phyloP scores from a whole-genome alignment of 2,797 vertebrate genomes.

The Clarias pachynema region DNA sequence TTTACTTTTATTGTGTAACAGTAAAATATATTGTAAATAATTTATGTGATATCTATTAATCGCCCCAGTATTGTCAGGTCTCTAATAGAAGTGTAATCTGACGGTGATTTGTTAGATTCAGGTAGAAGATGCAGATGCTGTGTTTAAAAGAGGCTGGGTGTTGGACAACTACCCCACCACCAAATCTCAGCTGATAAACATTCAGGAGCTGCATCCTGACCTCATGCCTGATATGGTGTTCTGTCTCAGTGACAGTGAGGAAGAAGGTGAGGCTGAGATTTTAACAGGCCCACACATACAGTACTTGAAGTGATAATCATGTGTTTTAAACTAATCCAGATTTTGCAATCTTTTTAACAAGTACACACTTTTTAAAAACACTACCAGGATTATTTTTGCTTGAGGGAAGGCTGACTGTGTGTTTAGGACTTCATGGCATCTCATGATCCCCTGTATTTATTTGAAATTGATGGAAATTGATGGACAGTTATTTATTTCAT shows the following conservation, averaged over 20 bases:
- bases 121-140: slow-evolving; percentile 66
- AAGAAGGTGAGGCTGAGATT: slow-evolving; percentile 72
- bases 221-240: slow-evolving; percentile 83
- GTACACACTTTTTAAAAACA: background rate
- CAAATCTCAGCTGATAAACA: slow-evolving; percentile 71
- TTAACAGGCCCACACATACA: background rate
- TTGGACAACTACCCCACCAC: slow-evolving; percentile 86
- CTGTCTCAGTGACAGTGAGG: slow-evolving; percentile 76
- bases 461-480: slow-evolving; percentile 87
- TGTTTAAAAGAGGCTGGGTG: slow-evolving; percentile 84
- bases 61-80: no score
- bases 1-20: background rate
- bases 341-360: background rate
- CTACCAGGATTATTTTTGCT: no score
- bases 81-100: background rate
- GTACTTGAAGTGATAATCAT: no score
- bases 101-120: slow-evolving; percentile 66
- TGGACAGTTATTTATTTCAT: background rate
- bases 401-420: no score
- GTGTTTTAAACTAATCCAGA: background rate
- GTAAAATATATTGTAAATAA: background rate
- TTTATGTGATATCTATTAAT: background rate
- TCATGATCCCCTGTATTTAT: slow-evolving; percentile 78
- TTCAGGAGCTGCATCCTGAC: slow-evolving; percentile 68
- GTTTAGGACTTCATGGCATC: slow-evolving; percentile 82